Conservation (phyloP, 2,888 invertebrate species). For the Carcina quercana region DNA sequence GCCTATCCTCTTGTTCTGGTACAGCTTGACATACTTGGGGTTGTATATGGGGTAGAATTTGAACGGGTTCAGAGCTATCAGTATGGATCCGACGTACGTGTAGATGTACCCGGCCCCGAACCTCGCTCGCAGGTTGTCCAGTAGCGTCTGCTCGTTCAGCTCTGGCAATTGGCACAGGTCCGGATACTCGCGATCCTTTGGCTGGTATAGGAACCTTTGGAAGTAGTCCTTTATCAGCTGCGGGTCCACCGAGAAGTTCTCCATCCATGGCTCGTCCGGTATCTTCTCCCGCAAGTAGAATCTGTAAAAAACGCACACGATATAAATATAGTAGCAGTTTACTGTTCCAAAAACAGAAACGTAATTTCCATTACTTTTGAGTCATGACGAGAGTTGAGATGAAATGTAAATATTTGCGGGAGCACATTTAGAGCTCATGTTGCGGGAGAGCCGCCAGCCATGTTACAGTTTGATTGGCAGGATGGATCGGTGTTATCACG, state of each 20-base stretch:
- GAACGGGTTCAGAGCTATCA: constrained; percentile 96
- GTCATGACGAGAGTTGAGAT: constrained; percentile 39
- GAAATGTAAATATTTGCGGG: constrained; percentile 33
- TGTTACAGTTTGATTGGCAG: constrained; percentile 63
- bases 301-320: constrained; percentile 74
- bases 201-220: constrained; percentile 92
- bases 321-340: constrained; percentile 3
- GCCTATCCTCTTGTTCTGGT: constrained; percentile 93
- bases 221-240: constrained; percentile 95
- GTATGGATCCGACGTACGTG: constrained; percentile 96
- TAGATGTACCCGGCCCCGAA: constrained; percentile 96
- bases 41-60: constrained; percentile 98
- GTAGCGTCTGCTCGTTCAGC: constrained; percentile 92
- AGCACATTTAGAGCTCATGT: constrained; percentile 11
- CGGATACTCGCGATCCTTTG: constrained; percentile 94
- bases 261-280: constrained; percentile 89
- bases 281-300: constrained; percentile 93
- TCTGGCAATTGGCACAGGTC: constrained; percentile 97
- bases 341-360: constrained; percentile 9
- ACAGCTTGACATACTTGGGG: constrained; percentile 96
- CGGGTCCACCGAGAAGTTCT: constrained; percentile 91
- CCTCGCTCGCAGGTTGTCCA: constrained; percentile 91
- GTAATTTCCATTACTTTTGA: constrained; percentile 46
- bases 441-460: constrained; percentile 36
- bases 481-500: constrained; percentile 64